Conservation (phyloP, 2,113 vertebrate genomes). For the Panthera tigris region DNA sequence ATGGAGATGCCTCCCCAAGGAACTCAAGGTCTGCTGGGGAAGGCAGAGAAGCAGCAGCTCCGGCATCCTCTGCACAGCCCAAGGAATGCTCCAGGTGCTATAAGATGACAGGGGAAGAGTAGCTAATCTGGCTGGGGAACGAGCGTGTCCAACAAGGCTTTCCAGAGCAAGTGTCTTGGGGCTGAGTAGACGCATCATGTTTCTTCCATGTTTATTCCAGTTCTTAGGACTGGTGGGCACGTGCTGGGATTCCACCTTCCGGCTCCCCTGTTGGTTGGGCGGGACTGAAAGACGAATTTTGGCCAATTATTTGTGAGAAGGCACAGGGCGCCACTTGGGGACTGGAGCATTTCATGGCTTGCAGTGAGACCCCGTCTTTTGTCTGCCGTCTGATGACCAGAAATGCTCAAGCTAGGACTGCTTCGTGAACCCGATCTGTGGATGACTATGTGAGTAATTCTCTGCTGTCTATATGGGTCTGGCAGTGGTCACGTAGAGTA, state of each 20-base stretch:
- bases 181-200: not conserved
- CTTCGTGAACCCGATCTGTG: not conserved
- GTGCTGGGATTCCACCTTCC: not conserved
- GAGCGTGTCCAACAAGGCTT: not conserved
- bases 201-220: not conserved
- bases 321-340: not conserved
- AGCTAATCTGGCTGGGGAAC: not conserved
- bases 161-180: not conserved
- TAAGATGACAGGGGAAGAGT: not conserved
- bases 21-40: not conserved
- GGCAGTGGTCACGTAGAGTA: not conserved
- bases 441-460: not conserved
- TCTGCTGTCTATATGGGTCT: not conserved
- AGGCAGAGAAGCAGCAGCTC: not conserved
- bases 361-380: not conserved
- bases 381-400: not conserved
- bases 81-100: not conserved
- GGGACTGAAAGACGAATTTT: not conserved
- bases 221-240: not conserved
- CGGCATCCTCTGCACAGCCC: too few relatives aligned
- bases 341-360: not conserved
- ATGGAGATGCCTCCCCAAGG: not conserved
- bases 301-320: not conserved
- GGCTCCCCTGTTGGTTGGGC: not conserved
- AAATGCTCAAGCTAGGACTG: not conserved